Base-by-base conservation (phyloP, 2,888 invertebrate genomes). In the Yponomeuta evonymella region DNA sequence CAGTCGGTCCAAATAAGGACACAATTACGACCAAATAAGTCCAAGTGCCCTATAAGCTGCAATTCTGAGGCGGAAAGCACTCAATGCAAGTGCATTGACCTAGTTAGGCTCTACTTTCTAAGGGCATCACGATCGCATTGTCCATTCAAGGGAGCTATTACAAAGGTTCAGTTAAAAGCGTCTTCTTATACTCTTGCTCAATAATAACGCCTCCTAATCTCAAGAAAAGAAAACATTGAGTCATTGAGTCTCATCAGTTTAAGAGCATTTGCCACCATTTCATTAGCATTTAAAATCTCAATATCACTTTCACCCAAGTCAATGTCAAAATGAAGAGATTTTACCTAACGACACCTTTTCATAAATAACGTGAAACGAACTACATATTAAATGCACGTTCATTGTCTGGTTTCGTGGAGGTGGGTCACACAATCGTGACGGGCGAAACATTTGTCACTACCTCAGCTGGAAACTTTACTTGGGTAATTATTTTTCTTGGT, bases 31-130 rank as follows among this genome's bases (percentile, higher is more conserved):
- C 51, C 15, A 58, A 58, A 58, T 58, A 58, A 10, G 51, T 58
- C 15, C 15, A 15, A 1, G 15, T 58, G 15, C 51, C 15, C 51
- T 58, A 15, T 3, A 58, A 58, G 51, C 51, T 58, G 51, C 15
- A 58, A 58, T 58, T 58, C 51, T 15, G 51, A 15, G 15, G 51
- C 51, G 15, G 15, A 58, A 58, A 58, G 51, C 15, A 5, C 51
- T 15, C 15, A 5, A 15, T 58, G 51, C 51, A 58, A 58, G 51
- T 65, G 65, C 30, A 65, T 30, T 65, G 65, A 30, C 65, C 65
- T 30, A 65, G 65, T 30, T 65, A 30, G 33, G 65, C 9, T 30
- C 65, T 65, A 65, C 65, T 65, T 65, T 65, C 65, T 65, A 65
- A 30, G 64, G 30, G 64, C 64, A 64, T 64, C 29, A 33, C 65